Conservation (phyloP, 2,113 vertebrate species). For the Osmerus mordax region DNA sequence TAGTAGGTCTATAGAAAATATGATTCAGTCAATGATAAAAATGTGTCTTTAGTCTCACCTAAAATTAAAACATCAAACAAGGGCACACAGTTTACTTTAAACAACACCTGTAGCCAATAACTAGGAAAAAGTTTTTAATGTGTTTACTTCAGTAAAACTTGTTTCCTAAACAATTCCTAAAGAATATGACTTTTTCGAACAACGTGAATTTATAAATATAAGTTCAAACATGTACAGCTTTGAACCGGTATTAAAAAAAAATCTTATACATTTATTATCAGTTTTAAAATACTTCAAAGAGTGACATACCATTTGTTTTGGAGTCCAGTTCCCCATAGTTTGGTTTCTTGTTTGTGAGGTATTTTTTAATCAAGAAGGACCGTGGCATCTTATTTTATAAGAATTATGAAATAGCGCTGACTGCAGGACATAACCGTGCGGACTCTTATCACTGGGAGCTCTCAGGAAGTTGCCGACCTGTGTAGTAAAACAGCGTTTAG, state of each 20-base stretch:
- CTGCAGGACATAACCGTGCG: not conserved
- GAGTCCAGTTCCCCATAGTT: constrained; percentile 40
- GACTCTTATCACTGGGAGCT: not conserved
- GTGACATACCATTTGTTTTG: constrained; percentile 41
- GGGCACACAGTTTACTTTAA: too few species aligned
- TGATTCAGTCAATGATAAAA: too few species aligned
- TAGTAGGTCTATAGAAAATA: not conserved
- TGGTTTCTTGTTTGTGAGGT: constrained; percentile 52
- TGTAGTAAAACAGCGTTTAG: constrained; percentile 51
- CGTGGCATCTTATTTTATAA: constrained; percentile 55
- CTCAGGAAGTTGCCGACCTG: constrained; percentile 14
- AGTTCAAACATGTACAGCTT: too few species aligned
- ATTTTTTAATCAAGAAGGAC: constrained; percentile 67
- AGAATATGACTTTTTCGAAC: too few species aligned
- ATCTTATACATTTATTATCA: not conserved
- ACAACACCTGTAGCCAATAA: too few species aligned
- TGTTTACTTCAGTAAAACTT: too few species aligned
- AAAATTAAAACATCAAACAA: too few species aligned
- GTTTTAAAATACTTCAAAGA: too few species aligned
- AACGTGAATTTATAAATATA: too few species aligned
- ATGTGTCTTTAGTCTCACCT: too few species aligned
- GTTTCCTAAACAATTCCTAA: too few species aligned
- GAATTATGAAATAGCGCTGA: not conserved
- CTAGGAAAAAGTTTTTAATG: too few species aligned
- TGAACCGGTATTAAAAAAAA: not conserved